phyloP scores from a whole-genome alignment of 1,140 invertebrate genomes.

The Papilio xuthus region DNA sequence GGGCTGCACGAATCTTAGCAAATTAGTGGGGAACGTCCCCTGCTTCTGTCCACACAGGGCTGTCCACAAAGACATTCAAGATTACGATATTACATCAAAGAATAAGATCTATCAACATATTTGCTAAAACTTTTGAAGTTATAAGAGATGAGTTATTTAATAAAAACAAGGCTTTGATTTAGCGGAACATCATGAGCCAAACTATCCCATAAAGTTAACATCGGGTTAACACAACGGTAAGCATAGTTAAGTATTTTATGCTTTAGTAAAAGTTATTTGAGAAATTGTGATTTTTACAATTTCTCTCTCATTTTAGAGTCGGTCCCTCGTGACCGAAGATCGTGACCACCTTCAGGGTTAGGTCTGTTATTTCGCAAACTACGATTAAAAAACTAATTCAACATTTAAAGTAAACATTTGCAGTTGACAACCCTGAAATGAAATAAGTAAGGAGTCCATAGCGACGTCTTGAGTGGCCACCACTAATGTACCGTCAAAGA shows the following conservation, averaged over 20 bases:
- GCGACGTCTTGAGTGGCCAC: constrained; percentile 66
- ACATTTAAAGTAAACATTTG: not conserved
- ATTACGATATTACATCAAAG: not conserved
- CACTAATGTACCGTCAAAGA: constrained; percentile 66
- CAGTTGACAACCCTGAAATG: constrained; percentile 52
- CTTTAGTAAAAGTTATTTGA: not conserved
- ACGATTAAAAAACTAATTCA: too few species aligned
- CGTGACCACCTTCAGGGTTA: too few species aligned
- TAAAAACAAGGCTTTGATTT: too few species aligned
- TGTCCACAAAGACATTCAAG: constrained; percentile 40
- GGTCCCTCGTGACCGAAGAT: too few species aligned
- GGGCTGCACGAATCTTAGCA: constrained; percentile 75
- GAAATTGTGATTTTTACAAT: constrained; percentile 2
- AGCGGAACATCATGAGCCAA: too few species aligned
- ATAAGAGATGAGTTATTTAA: too few species aligned
- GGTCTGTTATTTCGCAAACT: too few species aligned
- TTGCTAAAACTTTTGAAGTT: too few species aligned
- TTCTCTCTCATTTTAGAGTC: too few species aligned
- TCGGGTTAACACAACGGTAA: too few species aligned
- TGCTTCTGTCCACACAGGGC: constrained; percentile 53
- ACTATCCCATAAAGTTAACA: too few species aligned
- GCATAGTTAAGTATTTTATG: too few species aligned
- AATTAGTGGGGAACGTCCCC: constrained; percentile 71
- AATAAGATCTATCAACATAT: not conserved
- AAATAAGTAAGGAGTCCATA: constrained; percentile 52